phyloP scores from a whole-genome alignment of 2,888 invertebrate genomes.

The Adela reaumurella region DNA sequence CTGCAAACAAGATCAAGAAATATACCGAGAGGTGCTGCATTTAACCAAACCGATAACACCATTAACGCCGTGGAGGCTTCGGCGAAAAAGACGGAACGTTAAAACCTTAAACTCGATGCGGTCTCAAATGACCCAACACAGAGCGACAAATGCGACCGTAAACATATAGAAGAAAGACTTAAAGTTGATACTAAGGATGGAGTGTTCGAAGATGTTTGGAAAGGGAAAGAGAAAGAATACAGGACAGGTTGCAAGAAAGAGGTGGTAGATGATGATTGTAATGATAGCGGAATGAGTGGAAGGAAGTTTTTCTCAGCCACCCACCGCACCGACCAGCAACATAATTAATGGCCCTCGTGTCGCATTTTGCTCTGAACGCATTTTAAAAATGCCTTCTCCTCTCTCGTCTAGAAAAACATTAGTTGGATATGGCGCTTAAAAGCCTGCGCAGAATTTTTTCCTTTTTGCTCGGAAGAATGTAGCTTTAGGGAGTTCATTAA shows the following conservation, averaged over 20 bases:
- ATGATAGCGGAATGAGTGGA: conserved; percentile 53
- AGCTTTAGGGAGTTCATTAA: no score
- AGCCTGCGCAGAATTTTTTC: no score
- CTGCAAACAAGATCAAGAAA: conserved; percentile 54
- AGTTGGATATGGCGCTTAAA: background rate
- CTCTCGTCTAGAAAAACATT: conserved; percentile 5
- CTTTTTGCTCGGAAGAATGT: no score
- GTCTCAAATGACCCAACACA: no score
- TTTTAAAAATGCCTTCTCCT: conserved; percentile 51
- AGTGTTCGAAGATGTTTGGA: background rate
- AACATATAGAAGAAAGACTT: no score
- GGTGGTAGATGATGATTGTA: conserved; percentile 26
- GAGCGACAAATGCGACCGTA: no score
- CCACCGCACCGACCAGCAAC: conserved; percentile 58
- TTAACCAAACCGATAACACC: conserved; percentile 51
- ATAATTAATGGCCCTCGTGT: conserved; percentile 55
- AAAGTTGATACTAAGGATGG: background rate
- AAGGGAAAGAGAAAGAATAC: background rate
- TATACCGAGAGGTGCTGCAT: conserved; percentile 55
- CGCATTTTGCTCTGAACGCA: conserved; percentile 30
- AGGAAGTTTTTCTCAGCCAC: conserved; percentile 56
- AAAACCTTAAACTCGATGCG: no score
- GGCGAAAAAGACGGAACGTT: conserved; percentile 25
- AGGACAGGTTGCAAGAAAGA: background rate
- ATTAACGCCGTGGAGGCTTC: conserved; percentile 49